Evolutionary conservation across 2,797 vertebrate genomes (phyloP).

Genomic region (Distichodus sexfasciatus): DNA sequence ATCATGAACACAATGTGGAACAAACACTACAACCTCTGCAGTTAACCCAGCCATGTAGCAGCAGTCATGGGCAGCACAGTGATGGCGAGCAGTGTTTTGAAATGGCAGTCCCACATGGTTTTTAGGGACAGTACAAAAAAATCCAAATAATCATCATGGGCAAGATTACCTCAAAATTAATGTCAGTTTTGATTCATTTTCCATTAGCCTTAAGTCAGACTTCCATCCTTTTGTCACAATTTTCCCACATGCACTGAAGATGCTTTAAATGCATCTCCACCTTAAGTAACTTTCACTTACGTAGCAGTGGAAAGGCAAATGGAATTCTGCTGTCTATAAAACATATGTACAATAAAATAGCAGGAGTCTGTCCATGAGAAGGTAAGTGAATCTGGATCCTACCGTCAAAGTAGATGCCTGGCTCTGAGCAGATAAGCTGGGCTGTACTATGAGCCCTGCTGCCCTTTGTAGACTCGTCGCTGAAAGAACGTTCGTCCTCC

Average conservation of each 20-base stretch:
- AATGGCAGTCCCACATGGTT: no score
- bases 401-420: conserved; percentile 96
- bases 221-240: no score
- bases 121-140: no score
- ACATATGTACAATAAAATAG: neutral
- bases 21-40: no score
- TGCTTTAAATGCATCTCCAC: neutral
- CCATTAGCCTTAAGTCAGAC: no score
- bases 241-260: neutral
- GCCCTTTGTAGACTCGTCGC: conserved; percentile 81
- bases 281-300: no score
- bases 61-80: no score
- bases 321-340: neutral
- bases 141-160: no score
- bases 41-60: no score
- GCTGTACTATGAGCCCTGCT: conserved; percentile 80
- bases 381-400: conserved; percentile 38
- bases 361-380: neutral
- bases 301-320: neutral
- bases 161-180: no score
- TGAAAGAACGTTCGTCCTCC: conserved; percentile 79
- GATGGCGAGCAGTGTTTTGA: no score
- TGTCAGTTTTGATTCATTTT: neutral
- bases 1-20: no score
- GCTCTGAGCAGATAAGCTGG: conserved; percentile 86